phyloP scores from a whole-genome alignment of 2,113 vertebrate species.

The Saguinus midas region DNA sequence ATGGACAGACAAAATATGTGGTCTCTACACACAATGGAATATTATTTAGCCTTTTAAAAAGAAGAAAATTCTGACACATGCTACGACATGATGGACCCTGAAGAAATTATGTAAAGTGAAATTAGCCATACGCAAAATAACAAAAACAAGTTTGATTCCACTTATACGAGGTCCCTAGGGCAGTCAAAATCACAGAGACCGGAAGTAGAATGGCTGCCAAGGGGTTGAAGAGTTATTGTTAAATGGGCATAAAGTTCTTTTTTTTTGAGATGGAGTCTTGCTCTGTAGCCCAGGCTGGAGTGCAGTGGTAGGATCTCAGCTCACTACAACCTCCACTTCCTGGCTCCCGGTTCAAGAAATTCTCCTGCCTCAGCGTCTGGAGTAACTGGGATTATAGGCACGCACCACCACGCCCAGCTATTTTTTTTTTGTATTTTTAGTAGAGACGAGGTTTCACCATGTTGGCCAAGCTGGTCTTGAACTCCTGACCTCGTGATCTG shows the following conservation, averaged over 20 bases:
- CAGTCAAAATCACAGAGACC: background rate
- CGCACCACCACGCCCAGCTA: too few relatives aligned
- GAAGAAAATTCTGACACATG: background rate
- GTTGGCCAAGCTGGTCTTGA: too few relatives aligned
- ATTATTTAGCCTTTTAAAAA: background rate
- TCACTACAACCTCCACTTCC: too few relatives aligned
- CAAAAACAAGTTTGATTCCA: background rate
- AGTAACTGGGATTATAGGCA: too few relatives aligned
- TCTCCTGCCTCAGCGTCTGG: too few relatives aligned
- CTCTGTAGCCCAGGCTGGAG: too few relatives aligned
- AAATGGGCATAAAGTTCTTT: background rate
- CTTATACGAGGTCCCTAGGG: background rate
- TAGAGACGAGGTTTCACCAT: too few relatives aligned
- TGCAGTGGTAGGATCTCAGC: too few relatives aligned
- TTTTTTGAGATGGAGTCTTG: too few relatives aligned
- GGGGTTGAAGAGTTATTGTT: background rate
- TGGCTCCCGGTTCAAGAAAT: too few relatives aligned
- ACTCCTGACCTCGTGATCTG: too few relatives aligned
- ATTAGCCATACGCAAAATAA: background rate
- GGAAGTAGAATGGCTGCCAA: background rate
- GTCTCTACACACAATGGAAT: background rate
- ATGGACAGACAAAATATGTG: background rate
- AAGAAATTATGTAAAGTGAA: background rate
- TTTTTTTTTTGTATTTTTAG: too few relatives aligned
- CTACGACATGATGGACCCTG: background rate